phyloP scores from a whole-genome alignment of 1,140 invertebrate species.

The Campoletis sonorensis region DNA sequence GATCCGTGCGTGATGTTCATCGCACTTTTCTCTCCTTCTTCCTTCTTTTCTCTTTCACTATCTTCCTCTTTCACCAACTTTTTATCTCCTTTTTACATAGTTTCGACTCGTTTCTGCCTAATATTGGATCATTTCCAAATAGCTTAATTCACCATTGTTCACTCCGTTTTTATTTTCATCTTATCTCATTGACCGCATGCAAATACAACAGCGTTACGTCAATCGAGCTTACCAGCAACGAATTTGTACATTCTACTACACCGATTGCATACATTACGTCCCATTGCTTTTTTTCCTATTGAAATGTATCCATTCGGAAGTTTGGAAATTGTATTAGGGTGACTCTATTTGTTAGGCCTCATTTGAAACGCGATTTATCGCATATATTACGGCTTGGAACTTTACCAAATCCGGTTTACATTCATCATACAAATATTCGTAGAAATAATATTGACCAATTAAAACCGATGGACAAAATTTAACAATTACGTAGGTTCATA shows the following conservation, averaged over 20 bases:
- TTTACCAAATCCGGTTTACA: too few relatives aligned
- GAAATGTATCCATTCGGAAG: background rate
- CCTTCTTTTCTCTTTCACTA: background rate
- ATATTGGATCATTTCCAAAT: constrained; percentile 68
- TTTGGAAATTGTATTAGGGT: too few relatives aligned
- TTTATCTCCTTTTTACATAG: constrained; percentile 25
- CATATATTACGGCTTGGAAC: too few relatives aligned
- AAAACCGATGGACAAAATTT: too few relatives aligned
- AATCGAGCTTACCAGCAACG: background rate
- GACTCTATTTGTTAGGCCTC: too few relatives aligned
- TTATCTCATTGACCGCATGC: constrained; percentile 24
- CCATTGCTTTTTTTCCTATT: background rate
- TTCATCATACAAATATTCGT: too few relatives aligned
- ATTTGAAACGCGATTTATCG: too few relatives aligned
- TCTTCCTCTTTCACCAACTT: background rate
- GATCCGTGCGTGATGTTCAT: constrained; percentile 37
- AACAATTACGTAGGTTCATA: too few relatives aligned
- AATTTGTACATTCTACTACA: constrained; percentile 29
- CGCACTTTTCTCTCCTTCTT: background rate
- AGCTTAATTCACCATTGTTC: constrained; percentile 59
- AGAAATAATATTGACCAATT: too few relatives aligned
- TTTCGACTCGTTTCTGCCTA: background rate
- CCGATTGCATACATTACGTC: background rate
- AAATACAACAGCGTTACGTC: constrained; percentile 26
- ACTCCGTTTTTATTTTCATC: constrained; percentile 55